Conservation (phyloP, 2,113 vertebrate genomes). For the Saimiri boliviensis region DNA sequence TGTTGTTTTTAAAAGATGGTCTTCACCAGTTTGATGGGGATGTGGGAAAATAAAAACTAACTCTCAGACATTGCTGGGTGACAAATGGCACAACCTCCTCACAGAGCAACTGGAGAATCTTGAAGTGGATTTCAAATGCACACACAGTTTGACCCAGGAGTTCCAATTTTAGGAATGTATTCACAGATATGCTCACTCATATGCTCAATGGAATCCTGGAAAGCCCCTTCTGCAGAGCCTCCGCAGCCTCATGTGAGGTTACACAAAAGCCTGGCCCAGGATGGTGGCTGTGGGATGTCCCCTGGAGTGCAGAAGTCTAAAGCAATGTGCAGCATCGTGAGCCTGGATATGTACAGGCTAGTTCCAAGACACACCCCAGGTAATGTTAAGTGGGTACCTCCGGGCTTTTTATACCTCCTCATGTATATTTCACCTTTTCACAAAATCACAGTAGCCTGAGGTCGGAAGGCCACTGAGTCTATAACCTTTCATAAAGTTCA, state of each 20-base stretch:
- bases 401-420: not conserved
- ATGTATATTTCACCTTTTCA: not conserved
- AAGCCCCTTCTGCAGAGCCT: not conserved
- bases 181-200: not conserved
- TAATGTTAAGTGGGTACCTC: not conserved
- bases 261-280: not conserved
- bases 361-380: not conserved
- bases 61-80: not conserved
- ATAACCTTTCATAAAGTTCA: not conserved
- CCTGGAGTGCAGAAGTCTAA: rapidly evolving
- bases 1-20: not conserved
- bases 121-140: not conserved
- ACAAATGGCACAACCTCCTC: not conserved
- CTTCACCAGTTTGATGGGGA: not conserved
- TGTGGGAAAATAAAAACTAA: not conserved
- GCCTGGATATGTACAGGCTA: no score
- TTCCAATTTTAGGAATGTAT: not conserved
- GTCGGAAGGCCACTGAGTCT: not conserved
- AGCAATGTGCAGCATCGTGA: not conserved
- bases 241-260: not conserved
- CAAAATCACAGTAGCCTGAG: no score
- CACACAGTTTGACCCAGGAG: not conserved
- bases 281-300: not conserved
- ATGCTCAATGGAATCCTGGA: not conserved
- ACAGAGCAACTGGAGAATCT: not conserved